Evolutionary conservation across 37 sponge, comb jelly and placozoan species (phyloP).

Genomic region (Bolinopsis microptera): DNA sequence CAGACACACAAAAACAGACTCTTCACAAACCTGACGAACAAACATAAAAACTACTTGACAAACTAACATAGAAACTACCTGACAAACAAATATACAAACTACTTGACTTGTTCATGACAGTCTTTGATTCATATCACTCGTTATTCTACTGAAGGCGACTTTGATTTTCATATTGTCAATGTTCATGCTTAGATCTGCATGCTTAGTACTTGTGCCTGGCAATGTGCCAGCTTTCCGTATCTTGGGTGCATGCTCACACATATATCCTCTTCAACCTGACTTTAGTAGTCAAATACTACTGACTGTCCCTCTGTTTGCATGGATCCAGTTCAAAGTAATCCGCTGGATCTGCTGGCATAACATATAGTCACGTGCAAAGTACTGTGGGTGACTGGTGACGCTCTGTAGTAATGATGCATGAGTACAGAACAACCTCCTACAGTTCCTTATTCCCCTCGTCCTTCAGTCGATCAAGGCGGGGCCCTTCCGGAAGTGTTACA

Average conservation of each 20-base stretch:
- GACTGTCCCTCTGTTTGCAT: no score
- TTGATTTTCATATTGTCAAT: not conserved
- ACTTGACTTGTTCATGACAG: not conserved
- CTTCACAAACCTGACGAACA: not conserved
- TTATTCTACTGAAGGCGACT: not conserved
- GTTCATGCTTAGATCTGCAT: not conserved
- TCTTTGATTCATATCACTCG: not conserved
- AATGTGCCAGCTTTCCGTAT: not conserved
- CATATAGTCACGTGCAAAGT: no score
- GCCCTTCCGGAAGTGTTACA: not conserved
- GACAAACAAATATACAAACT: not conserved
- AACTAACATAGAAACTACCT: no score
- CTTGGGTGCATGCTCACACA: not conserved
- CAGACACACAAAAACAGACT: constrained; percentile 32
- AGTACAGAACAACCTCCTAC: no score
- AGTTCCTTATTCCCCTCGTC: no score
- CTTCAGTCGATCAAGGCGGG: not conserved
- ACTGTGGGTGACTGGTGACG: no score
- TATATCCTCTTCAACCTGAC: no score
- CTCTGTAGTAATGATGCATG: no score
- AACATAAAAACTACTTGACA: not conserved
- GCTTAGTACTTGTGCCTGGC: not conserved
- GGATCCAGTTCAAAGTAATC: no score
- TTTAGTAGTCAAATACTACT: no score
- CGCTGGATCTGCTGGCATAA: no score